These are phyloP conservation scores for Paedocypris sp. DNA, from an alignment of 2,113 vertebrate species.

Conservation along the genomic window DNA sequence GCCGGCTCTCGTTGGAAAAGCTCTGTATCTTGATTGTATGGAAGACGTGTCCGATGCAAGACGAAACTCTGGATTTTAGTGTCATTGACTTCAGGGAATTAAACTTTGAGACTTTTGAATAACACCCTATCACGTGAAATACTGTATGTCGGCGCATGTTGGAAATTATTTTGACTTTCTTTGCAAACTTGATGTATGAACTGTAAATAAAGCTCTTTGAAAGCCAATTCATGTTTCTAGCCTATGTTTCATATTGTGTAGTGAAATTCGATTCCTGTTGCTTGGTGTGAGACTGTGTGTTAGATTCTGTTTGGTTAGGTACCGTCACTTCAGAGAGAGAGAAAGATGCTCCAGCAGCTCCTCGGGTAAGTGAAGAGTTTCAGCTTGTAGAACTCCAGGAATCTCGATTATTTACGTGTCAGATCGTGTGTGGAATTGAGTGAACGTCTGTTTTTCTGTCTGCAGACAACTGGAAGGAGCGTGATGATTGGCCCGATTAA, in stretches of 20 bases:
- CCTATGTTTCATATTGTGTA: background rate
- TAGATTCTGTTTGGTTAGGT: too few species aligned
- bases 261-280: background rate
- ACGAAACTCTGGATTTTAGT: conserved; percentile 21
- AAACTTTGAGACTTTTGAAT: conserved; percentile 32
- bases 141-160: conserved; percentile 45
- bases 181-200: conserved; percentile 55
- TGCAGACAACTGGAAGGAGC: too few species aligned
- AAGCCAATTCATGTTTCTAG: conserved; percentile 34
- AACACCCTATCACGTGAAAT: conserved; percentile 41
- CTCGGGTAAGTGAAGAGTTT: too few species aligned
- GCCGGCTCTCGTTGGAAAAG: background rate
- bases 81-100: conserved; percentile 30
- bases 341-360: too few species aligned
- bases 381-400: too few species aligned
- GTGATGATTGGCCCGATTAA: too few species aligned
- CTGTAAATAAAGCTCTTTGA: conserved; percentile 68
- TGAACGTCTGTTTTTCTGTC: too few species aligned
- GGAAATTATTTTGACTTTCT: conserved; percentile 52
- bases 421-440: too few species aligned
- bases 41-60: conserved; percentile 18
- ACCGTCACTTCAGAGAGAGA: too few species aligned
- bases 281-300: too few species aligned
- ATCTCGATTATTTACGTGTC: too few species aligned
- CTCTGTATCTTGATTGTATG: conserved; percentile 54